Percentiles rank a stretch among this genome's conserved stretches.
phyloP scores from a whole-genome alignment of 2,113 vertebrate genomes.

The Hypomesus transpacificus region DNA sequence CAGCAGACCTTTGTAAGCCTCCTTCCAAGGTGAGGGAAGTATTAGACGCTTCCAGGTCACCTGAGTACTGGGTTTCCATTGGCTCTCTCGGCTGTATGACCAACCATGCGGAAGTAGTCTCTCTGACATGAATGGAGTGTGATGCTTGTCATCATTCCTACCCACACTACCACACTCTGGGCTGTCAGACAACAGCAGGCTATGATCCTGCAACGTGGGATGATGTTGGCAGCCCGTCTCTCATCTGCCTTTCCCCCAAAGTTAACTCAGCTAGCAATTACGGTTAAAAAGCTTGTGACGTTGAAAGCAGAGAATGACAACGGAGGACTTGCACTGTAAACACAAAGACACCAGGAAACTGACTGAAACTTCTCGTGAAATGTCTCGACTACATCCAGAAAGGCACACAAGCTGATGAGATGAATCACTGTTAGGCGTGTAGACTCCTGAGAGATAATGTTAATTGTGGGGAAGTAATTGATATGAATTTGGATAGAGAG shows the following conservation, averaged over 20 bases:
- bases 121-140: slow-evolving; percentile 23
- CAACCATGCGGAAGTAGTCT: slow-evolving; percentile 13
- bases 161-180: neutral
- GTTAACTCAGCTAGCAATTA: neutral
- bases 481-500: slow-evolving; percentile 46
- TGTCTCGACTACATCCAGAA: neutral
- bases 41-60: no score
- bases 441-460: slow-evolving; percentile 31
- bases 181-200: slow-evolving; percentile 16
- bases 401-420: neutral
- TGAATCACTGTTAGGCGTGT: neutral
- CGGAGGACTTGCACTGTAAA: neutral
- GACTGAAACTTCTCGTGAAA: neutral
- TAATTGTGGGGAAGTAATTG: slow-evolving; percentile 54
- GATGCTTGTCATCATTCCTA: neutral
- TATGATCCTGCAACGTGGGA: slow-evolving; percentile 28
- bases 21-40: no score
- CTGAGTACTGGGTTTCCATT: slow-evolving; percentile 18
- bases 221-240: slow-evolving; percentile 23
- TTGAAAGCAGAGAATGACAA: neutral
- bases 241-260: neutral
- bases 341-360: neutral
- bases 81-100: slow-evolving; percentile 34
- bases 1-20: no score
- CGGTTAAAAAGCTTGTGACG: neutral